Conservation (phyloP, 2,888 invertebrate genomes). For the Hemistola chrysoprasaria region DNA sequence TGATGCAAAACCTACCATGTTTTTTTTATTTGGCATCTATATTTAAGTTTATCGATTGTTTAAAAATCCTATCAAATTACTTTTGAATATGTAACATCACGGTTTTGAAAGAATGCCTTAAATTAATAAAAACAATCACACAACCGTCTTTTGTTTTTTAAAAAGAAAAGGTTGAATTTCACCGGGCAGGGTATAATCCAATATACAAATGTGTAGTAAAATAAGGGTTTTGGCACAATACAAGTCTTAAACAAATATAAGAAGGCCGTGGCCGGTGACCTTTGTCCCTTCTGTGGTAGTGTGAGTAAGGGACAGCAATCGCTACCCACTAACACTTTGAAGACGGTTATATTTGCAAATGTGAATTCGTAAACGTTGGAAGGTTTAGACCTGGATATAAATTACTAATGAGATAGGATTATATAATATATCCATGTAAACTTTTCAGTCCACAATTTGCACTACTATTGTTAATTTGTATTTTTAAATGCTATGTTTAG, state of each 20-base stretch:
- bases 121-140: not conserved
- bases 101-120: not conserved
- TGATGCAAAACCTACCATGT: too few relatives aligned
- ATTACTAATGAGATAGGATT: too few relatives aligned
- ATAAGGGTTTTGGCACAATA: conserved; percentile 67
- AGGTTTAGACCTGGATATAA: conserved; percentile 18
- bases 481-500: too few relatives aligned
- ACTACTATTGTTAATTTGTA: too few relatives aligned
- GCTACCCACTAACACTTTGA: conserved; percentile 56
- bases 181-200: conserved; percentile 31
- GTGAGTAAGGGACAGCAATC: conserved; percentile 72
- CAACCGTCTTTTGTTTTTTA: not conserved
- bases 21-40: too few relatives aligned
- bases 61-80: too few relatives aligned
- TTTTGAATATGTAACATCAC: too few relatives aligned
- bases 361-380: conserved; percentile 52
- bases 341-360: conserved; percentile 75
- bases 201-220: conserved; percentile 50
- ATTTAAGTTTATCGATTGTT: too few relatives aligned
- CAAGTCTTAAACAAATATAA: conserved; percentile 81
- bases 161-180: conserved; percentile 23
- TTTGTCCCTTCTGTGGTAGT: conserved; percentile 68
- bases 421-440: too few relatives aligned
- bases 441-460: too few relatives aligned
- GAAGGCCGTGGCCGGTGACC: conserved; percentile 78